phyloP scores from a whole-genome alignment of 2,888 invertebrate genomes.

The Drosophila anomalata region DNA sequence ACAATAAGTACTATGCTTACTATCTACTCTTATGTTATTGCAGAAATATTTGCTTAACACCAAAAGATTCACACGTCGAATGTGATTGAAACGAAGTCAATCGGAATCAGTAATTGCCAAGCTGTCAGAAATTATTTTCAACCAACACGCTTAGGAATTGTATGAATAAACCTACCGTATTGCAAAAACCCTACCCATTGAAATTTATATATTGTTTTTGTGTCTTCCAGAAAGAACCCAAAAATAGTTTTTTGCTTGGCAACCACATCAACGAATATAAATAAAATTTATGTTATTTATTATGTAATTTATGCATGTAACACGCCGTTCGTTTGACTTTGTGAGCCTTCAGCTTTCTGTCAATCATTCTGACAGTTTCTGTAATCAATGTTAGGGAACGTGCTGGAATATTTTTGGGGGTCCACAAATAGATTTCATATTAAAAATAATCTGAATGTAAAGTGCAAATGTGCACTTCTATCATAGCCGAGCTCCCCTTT shows the following conservation, averaged over 20 bases:
- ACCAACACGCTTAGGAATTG: neutral
- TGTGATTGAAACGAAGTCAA: constrained; percentile 2
- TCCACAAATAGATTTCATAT: constrained; percentile 11
- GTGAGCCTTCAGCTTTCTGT: constrained; percentile 54
- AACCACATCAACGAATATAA: constrained; percentile 55
- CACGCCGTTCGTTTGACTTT: constrained; percentile 33
- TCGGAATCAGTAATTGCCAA: neutral
- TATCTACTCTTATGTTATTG: too few species aligned
- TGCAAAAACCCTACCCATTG: constrained; percentile 10
- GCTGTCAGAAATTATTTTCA: neutral
- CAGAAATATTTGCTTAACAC: neutral
- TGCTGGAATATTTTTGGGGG: neutral
- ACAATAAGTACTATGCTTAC: too few species aligned
- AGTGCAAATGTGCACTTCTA: constrained; percentile 16
- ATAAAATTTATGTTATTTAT: constrained; percentile 68
- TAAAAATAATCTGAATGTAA: constrained; percentile 1
- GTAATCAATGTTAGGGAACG: constrained; percentile 49
- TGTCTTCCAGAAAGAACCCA: constrained; percentile 1
- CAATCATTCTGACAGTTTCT: constrained; percentile 64
- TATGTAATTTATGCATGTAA: constrained; percentile 70
- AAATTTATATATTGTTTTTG: constrained; percentile 41
- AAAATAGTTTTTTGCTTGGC: constrained; percentile 50
- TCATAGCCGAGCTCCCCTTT: neutral
- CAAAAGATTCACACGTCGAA: neutral
- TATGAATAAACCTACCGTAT: neutral